These are phyloP conservation scores for Aphidius gifuensis DNA, from an alignment of 1,140 invertebrate genomes.

Conservation along the genomic window DNA sequence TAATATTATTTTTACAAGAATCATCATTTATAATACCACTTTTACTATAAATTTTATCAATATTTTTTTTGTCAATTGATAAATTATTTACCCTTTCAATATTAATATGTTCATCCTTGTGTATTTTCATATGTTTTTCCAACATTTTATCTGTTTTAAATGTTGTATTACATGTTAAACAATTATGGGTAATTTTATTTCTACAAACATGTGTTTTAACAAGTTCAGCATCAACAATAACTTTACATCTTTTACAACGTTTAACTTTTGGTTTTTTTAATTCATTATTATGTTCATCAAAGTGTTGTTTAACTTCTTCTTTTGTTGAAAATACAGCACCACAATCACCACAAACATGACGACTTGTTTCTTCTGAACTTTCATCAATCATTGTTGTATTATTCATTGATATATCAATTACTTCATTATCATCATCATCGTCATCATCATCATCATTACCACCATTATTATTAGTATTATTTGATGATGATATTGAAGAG, in stretches of 20 bases:
- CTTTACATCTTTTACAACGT: conserved; percentile 50
- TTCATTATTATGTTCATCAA: conserved; percentile 35
- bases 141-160: conserved; percentile 38
- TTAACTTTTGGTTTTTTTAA: conserved; percentile 37
- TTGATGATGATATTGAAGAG: too few relatives aligned
- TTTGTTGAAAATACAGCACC: conserved; percentile 34
- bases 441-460: background rate
- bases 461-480: background rate
- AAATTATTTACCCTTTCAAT: conserved; percentile 1
- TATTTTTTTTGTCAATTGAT: background rate
- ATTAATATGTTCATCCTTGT: conserved; percentile 24
- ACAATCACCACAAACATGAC: conserved; percentile 45
- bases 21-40: too few relatives aligned
- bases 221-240: conserved; percentile 43
- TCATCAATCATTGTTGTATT: conserved; percentile 16
- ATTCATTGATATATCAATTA: background rate
- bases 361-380: conserved; percentile 14
- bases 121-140: conserved; percentile 31
- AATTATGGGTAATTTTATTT: conserved; percentile 30
- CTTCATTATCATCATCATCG: background rate
- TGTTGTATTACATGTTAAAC: conserved; percentile 34
- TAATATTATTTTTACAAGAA: too few relatives aligned
- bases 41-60: background rate
- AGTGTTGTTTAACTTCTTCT: conserved; percentile 39
- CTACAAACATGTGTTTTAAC: conserved; percentile 46